These are phyloP conservation scores for Sciurus vulgaris DNA, from an alignment of 2,797 vertebrate genomes.

Conservation along the genomic window DNA sequence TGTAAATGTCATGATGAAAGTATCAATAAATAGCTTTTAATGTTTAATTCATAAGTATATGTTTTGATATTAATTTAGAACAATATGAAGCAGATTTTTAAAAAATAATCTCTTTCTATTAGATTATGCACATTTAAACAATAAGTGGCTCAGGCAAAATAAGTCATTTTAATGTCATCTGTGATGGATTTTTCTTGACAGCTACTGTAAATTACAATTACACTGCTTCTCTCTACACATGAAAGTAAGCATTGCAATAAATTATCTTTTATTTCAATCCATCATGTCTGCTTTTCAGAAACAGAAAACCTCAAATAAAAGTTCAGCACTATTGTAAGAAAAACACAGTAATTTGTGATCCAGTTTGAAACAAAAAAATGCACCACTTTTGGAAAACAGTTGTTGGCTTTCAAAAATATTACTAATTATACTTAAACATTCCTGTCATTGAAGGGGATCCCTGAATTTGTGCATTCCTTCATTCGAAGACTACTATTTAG, in stretches of 20 bases:
- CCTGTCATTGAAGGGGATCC: constrained; percentile 86
- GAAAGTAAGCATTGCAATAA: constrained; percentile 92
- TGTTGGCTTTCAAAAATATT: constrained; percentile 89
- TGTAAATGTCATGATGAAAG: constrained; percentile 85
- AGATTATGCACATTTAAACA: constrained; percentile 92
- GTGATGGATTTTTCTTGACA: constrained; percentile 92
- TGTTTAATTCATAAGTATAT: constrained; percentile 90
- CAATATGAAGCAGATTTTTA: constrained; percentile 87
- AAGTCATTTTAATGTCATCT: constrained; percentile 93
- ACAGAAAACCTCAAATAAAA: constrained; percentile 90
- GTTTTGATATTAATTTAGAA: constrained; percentile 91
- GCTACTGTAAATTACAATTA: constrained; percentile 93
- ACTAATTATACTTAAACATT: constrained; percentile 89
- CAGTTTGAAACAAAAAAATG: constrained; percentile 88
- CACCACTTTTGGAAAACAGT: constrained; percentile 88
- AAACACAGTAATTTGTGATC: constrained; percentile 91
- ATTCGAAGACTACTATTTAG: constrained; percentile 78
- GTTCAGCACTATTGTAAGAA: constrained; percentile 90
- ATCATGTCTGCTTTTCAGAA: constrained; percentile 91
- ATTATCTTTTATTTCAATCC: constrained; percentile 93
- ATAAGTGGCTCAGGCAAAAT: constrained; percentile 92
- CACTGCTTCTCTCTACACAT: constrained; percentile 89
- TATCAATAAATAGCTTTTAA: constrained; percentile 89
- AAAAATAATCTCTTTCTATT: constrained; percentile 89
- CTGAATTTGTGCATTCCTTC: constrained; percentile 84